Conservation (phyloP, 2,888 invertebrate species). For the Pheosia tremula region DNA sequence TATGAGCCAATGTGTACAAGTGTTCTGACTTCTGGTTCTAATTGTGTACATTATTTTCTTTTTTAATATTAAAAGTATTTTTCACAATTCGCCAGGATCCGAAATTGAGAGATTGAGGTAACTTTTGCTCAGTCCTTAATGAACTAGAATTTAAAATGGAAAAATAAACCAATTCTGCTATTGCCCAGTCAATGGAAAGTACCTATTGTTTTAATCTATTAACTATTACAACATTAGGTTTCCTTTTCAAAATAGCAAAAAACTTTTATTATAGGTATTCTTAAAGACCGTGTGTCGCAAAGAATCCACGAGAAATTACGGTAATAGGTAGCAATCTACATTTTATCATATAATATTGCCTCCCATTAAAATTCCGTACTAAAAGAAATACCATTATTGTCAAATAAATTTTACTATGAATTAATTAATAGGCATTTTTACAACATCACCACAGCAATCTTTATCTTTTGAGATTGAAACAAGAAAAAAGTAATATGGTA, state of each 20-base stretch:
- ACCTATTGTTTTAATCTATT: too few relatives aligned
- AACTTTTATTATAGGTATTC: neutral
- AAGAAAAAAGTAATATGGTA: neutral
- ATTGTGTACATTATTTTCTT: too few relatives aligned
- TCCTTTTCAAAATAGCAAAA: neutral
- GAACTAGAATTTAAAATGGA: too few relatives aligned
- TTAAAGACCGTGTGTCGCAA: conserved; percentile 29
- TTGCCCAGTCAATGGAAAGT: too few relatives aligned
- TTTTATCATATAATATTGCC: conserved; percentile 6
- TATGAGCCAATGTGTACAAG: too few relatives aligned
- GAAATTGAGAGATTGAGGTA: too few relatives aligned
- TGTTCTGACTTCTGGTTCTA: too few relatives aligned
- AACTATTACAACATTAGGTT: too few relatives aligned
- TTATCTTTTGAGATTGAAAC: conserved; percentile 5
- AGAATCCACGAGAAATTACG: conserved; percentile 27
- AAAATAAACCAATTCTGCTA: too few relatives aligned
- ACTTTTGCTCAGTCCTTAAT: too few relatives aligned
- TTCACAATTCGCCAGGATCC: too few relatives aligned
- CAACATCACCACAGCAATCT: neutral
- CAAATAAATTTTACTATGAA: conserved; percentile 4
- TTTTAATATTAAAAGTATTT: too few relatives aligned
- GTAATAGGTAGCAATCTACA: conserved; percentile 16
- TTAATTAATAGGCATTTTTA: neutral
- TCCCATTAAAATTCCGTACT: conserved; percentile 13
- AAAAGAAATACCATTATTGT: conserved; percentile 6